These are phyloP conservation scores for Ptychadena robeensis DNA, from an alignment of 2,797 vertebrate species.

Conservation along the genomic window DNA sequence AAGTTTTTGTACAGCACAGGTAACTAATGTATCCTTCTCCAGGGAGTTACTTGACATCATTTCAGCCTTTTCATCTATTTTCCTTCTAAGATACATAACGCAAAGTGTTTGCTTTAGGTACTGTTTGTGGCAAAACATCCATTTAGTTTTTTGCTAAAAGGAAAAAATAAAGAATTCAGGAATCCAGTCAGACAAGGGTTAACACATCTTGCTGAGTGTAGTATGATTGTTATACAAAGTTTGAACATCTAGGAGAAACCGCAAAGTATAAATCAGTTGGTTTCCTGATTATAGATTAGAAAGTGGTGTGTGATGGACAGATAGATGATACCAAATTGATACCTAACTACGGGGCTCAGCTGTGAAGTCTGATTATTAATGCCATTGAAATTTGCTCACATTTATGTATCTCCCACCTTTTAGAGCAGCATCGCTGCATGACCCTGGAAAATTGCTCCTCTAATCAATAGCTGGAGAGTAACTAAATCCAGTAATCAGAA, in stretches of 20 bases:
- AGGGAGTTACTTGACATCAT: neutral
- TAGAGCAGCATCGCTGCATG: constrained; percentile 46
- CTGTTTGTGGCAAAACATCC: neutral
- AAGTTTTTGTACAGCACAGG: too few relatives aligned
- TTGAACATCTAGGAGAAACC: neutral
- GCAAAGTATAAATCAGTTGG: constrained; percentile 22
- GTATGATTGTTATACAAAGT: constrained; percentile 3
- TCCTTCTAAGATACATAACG: neutral
- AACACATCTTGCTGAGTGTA: neutral
- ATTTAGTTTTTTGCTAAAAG: neutral
- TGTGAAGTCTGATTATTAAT: constrained; percentile 56
- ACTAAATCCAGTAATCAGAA: constrained; percentile 31
- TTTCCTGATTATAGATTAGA: constrained; percentile 34
- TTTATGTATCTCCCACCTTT: constrained; percentile 42
- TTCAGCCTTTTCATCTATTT: too few relatives aligned
- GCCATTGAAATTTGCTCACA: constrained; percentile 45
- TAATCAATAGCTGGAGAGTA: constrained; percentile 38
- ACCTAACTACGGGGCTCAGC: constrained; percentile 36
- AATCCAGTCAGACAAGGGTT: neutral
- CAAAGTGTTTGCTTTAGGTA: neutral
- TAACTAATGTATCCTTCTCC: neutral
- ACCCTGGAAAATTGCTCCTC: constrained; percentile 41
- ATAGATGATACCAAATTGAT: constrained; percentile 44
- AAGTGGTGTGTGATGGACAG: constrained; percentile 39
- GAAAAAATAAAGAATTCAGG: neutral